Percentiles rank a stretch among this genome's conserved stretches.
Evolutionary conservation across 2,113 vertebrate species (phyloP).

Genomic region (Calyptomena viridis): DNA sequence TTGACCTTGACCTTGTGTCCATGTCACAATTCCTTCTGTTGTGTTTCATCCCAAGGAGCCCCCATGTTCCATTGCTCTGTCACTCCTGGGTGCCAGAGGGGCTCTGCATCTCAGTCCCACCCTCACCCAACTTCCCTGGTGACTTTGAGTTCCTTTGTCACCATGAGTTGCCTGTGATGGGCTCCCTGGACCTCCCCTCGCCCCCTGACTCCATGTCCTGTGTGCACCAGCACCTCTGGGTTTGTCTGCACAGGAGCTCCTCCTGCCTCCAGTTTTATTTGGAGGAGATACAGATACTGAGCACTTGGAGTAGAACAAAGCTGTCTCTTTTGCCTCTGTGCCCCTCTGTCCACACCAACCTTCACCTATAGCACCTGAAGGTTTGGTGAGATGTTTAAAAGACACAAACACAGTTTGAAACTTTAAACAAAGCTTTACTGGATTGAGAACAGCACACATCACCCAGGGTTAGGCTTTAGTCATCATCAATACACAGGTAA

Average conservation of each 20-base stretch:
- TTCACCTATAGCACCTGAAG: background rate
- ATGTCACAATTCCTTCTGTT: background rate
- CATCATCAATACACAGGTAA: too few species aligned
- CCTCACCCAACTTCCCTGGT: background rate
- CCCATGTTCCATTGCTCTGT: background rate
- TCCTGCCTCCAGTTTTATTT: background rate
- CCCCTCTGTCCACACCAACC: accelerated
- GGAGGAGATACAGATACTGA: background rate
- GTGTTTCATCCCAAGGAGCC: background rate
- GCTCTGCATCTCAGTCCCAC: background rate
- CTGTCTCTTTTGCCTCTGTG: background rate
- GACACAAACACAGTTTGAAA: background rate
- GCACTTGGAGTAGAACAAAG: background rate
- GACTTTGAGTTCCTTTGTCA: accelerated
- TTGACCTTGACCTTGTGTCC: background rate
- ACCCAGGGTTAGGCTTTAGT: background rate
- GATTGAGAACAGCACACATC: accelerated
- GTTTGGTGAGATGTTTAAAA: background rate
- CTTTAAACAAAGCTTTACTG: background rate
- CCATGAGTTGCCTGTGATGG: too few species aligned
- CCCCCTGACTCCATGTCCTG: accelerated
- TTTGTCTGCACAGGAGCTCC: background rate
- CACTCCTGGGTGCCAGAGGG: accelerated
- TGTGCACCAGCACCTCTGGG: background rate
- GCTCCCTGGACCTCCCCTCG: background rate